Conservation (phyloP, 2,113 vertebrate species). For the Dipodomys merriami region DNA sequence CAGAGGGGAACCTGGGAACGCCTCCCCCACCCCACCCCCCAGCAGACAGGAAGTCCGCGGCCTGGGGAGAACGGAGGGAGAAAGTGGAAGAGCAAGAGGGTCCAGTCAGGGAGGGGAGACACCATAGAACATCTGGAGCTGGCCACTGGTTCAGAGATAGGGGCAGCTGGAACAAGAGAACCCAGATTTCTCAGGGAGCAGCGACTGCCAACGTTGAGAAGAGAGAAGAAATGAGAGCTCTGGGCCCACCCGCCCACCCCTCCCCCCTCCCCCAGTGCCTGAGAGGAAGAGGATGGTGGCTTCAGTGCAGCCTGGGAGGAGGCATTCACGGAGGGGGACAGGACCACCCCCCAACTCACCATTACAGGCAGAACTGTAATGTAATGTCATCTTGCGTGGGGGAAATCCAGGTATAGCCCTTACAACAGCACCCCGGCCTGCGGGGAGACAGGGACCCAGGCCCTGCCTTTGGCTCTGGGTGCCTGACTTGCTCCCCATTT, state of each 20-base stretch:
- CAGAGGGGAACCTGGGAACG: not conserved
- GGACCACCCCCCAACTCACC: conserved; percentile 62
- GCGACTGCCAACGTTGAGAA: too few relatives aligned
- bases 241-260: not conserved
- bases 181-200: too few relatives aligned
- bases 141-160: not conserved
- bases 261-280: not conserved
- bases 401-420: conserved; percentile 64
- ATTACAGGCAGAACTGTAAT: conserved; percentile 66
- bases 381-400: not conserved
- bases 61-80: not conserved
- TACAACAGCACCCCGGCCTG: conserved; percentile 60
- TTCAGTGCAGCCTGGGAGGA: not conserved
- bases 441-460: conserved; percentile 47
- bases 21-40: not conserved
- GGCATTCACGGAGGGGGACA: not conserved
- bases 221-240: too few relatives aligned
- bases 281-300: not conserved
- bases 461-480: conserved; percentile 8
- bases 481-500: not conserved
- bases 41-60: not conserved
- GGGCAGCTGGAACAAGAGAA: not conserved
- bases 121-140: fast-evolving
- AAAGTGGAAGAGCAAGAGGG: fast-evolving
- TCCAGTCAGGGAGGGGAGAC: not conserved